Percentiles rank a stretch among this genome's conserved stretches.
Conservation (phyloP, 2,888 invertebrate genomes). For the Dimorphilus gyrociliatus region DNA sequence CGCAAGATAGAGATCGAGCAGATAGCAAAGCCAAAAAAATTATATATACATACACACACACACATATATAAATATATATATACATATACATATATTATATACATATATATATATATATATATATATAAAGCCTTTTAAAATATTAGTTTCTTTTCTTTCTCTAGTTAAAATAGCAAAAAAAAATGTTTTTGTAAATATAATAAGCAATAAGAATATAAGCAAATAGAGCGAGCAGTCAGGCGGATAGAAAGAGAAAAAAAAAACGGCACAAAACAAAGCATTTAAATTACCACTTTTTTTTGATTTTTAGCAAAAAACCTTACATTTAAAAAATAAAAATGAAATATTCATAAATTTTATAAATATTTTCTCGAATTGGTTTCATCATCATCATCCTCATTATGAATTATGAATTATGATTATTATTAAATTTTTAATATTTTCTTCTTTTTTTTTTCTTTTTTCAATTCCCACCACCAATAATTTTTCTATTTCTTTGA, state of each 20-base stretch:
- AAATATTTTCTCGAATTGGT: too few relatives aligned
- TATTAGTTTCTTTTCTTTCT: not conserved
- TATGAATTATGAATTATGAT: too few relatives aligned
- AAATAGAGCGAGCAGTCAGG: too few relatives aligned
- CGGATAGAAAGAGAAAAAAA: too few relatives aligned
- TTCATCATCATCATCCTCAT: too few relatives aligned
- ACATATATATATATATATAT: conserved; percentile 5
- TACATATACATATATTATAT: conserved; percentile 4
- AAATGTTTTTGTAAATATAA: too few relatives aligned
- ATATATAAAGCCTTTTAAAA: conserved; percentile 2
- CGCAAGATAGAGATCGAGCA: too few relatives aligned
- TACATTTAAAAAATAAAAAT: not conserved
- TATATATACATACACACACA: too few relatives aligned
- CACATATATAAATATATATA: conserved; percentile 1
- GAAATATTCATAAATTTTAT: not conserved
- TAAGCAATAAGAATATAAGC: too few relatives aligned
- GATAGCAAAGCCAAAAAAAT: too few relatives aligned
- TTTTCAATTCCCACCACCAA: not conserved
- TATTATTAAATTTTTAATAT: too few relatives aligned
- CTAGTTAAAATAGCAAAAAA: too few relatives aligned
- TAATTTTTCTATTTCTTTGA: not conserved
- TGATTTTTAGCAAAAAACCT: not conserved
- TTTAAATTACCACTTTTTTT: not conserved
- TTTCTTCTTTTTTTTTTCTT: not conserved
- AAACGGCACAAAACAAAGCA: not conserved